These are phyloP conservation scores for Schlechtendalia chinensis DNA, from an alignment of 1,140 invertebrate species.

Conservation along the genomic window DNA sequence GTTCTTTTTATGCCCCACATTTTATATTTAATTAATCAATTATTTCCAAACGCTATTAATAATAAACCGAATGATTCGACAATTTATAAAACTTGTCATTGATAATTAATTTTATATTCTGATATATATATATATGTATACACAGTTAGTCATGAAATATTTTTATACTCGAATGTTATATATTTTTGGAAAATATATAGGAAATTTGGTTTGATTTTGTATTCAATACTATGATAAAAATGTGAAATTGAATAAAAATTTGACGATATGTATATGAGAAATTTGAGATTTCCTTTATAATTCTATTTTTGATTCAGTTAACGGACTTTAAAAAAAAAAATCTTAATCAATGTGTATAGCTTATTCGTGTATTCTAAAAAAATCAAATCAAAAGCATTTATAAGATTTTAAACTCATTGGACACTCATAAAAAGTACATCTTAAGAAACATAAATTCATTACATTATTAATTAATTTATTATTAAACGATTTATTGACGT, in stretches of 20 bases:
- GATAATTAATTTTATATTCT: not conserved
- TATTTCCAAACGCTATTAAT: not conserved
- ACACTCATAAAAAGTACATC: not conserved
- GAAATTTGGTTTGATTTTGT: not conserved
- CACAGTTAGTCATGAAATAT: too few species aligned
- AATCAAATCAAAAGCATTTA: slow-evolving; percentile 2
- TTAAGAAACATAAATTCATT: not conserved
- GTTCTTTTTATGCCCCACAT: too few species aligned
- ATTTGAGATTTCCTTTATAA: not conserved
- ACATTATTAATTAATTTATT: not conserved
- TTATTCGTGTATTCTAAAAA: slow-evolving; percentile 3
- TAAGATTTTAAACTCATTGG: not conserved
- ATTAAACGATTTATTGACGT: not conserved
- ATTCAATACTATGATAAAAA: not conserved
- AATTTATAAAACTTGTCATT: not conserved
- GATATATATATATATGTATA: not conserved
- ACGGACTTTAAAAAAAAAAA: not conserved
- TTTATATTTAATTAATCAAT: not conserved
- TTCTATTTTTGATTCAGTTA: slow-evolving; percentile 6
- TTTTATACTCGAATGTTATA: too few species aligned
- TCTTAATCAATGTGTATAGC: not conserved
- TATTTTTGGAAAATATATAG: not conserved
- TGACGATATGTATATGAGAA: not conserved
- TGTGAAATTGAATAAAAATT: slow-evolving; percentile 6
- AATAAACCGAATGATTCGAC: not conserved